A percentile compares a stretch with the other conserved stretches of the same genome.
These are phyloP conservation scores for Stomatorhinus ivindoensis DNA, from an alignment of 2,113 vertebrate species.

Conservation along the genomic window DNA sequence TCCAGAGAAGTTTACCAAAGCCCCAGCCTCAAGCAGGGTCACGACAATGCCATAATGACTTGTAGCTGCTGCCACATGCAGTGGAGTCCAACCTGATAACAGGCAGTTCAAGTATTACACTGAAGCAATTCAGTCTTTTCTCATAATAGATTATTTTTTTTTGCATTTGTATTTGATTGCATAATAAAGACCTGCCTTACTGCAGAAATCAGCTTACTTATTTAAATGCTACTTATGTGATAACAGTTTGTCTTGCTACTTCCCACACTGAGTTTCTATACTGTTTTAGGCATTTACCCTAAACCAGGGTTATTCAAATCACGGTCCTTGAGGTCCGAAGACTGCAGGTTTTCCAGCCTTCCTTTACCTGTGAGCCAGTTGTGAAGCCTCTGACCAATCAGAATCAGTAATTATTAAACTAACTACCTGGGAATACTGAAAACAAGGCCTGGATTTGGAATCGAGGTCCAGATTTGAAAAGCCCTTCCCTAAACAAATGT, in stretches of 20 bases:
- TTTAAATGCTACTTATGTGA: neutral
- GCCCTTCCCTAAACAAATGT: too few species aligned
- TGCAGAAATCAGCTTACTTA: neutral
- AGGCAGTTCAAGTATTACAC: neutral
- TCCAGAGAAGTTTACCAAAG: conserved; percentile 59
- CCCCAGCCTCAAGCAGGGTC: conserved; percentile 64
- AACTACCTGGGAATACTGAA: too few species aligned
- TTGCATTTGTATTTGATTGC: neutral
- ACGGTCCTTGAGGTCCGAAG: too few species aligned
- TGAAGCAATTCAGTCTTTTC: neutral
- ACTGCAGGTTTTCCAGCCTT: too few species aligned
- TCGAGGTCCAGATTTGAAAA: too few species aligned
- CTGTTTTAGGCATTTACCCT: neutral
- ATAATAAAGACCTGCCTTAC: neutral
- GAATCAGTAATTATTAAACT: too few species aligned
- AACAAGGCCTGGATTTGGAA: too few species aligned
- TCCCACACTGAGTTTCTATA: neutral
- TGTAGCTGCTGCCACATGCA: conserved; percentile 59
- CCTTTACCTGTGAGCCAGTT: too few species aligned
- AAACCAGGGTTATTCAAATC: too few species aligned
- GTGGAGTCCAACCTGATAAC: conserved; percentile 65
- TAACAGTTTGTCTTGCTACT: neutral
- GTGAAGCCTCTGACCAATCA: too few species aligned
- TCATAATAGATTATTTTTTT: neutral
- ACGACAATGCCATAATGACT: conserved; percentile 48